Evolutionary conservation across 2,113 vertebrate genomes (phyloP), one percentile per base, ranked within the genome.

Genomic region (Rhabdomys dilectus): DNA sequence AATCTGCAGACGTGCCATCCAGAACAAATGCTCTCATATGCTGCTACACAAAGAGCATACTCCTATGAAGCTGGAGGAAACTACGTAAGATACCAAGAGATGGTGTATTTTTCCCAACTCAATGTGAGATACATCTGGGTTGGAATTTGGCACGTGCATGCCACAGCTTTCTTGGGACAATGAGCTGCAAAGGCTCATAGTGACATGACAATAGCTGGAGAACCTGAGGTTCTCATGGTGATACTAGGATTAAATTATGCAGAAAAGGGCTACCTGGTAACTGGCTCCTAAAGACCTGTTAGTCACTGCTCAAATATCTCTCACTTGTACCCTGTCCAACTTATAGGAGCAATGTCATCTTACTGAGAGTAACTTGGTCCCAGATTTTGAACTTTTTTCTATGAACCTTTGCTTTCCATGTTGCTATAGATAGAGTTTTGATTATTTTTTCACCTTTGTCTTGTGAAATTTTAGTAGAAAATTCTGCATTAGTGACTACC

Each of bases 321-420:
- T 81, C 58, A 84, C 76, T 81, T 97, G 58, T 51, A 89, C 88
- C 31, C 48, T 86, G 77, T 24, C 66, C 75, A 66, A 34, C 34
- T 80, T 60, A 66, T 26, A 80, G 64, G 88, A 91, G 19, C 31
- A 89, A 53, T 45, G 87, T 60, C 17, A 51, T 96, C 88, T 82
- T n/a, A 48, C 24, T 82, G 86, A 66, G 6, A 82, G 51, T 42
- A 88, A 92, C 7, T 88, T 88, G 62, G 29, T 60, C 73, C 39
- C 56, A 48, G 60, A 82, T 68, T 91, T 80, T 36, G 21, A 16
- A 13, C 77, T 24, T 87, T 89, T 66, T 60, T 31, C 34, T 62
- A 1, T 51, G 53, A 88, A 56, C 73, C 80, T 92, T 93, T 89
- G 29, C 17, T 88, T 90, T 84, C 31, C 4, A 42, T 75, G 9